These are phyloP conservation scores for Aix galericulata DNA, from an alignment of 2,113 vertebrate genomes.

Conservation along the genomic window DNA sequence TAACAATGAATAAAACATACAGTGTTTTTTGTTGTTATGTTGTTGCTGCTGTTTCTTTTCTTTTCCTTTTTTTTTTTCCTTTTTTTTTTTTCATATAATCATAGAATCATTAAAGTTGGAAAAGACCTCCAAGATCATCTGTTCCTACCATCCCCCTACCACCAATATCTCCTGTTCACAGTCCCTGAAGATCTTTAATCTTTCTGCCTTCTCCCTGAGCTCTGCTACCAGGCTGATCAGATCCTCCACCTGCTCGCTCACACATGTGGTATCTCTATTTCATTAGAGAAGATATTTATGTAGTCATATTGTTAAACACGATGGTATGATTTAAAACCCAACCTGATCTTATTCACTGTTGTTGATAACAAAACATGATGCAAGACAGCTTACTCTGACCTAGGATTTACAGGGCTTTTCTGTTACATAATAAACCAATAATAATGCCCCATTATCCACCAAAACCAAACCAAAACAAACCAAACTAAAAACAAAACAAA, in stretches of 20 bases:
- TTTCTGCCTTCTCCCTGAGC: too few relatives aligned
- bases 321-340: not conserved
- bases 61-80: too few relatives aligned
- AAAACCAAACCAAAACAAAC: not conserved
- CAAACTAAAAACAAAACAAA: not conserved
- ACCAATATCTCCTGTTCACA: too few relatives aligned
- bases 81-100: not conserved
- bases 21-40: too few relatives aligned
- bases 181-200: too few relatives aligned
- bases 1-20: not conserved
- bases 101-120: too few relatives aligned
- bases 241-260: too few relatives aligned
- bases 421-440: not conserved
- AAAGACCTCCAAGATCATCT: too few relatives aligned
- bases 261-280: not conserved
- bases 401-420: rapidly evolving
- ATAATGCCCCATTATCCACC: not conserved
- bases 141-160: too few relatives aligned
- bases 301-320: not conserved
- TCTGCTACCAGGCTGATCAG: too few relatives aligned
- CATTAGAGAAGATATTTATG: not conserved
- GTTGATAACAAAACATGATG: not conserved
- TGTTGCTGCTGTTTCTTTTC: too few relatives aligned
- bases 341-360: not conserved
- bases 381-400: not conserved